Evolutionary conservation across 2,113 vertebrate genomes (phyloP).

Genomic region (Protobothrops flavoviridis): DNA sequence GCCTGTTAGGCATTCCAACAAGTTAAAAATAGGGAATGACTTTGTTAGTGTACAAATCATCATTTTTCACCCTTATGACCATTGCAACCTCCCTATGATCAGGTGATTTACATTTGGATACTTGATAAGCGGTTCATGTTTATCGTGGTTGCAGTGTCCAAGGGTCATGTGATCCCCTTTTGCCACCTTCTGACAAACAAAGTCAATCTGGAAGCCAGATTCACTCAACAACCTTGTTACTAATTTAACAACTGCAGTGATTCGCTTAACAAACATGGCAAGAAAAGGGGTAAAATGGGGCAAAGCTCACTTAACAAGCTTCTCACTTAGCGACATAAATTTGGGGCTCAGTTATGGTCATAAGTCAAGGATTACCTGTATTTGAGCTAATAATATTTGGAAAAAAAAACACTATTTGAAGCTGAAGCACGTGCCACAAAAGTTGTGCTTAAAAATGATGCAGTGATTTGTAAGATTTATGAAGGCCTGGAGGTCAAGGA

Average conservation of each 20-base stretch:
- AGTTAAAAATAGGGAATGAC: background rate
- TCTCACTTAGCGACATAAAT: background rate
- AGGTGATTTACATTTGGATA: background rate
- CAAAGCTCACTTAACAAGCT: background rate
- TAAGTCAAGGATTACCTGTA: background rate
- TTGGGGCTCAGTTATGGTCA: background rate
- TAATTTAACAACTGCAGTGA: background rate
- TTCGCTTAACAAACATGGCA: background rate
- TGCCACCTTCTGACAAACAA: background rate
- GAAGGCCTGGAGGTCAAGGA: constrained; percentile 24
- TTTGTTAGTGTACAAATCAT: background rate
- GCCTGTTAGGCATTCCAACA: background rate
- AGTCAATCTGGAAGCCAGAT: background rate
- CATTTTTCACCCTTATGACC: background rate
- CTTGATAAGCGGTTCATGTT: background rate
- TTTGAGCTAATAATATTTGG: background rate
- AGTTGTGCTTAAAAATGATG: constrained; percentile 49
- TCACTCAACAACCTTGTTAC: background rate
- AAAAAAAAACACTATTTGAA: constrained; percentile 35
- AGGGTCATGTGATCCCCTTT: background rate
- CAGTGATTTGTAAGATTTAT: constrained; percentile 44
- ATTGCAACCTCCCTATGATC: background rate
- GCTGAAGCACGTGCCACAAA: constrained; percentile 39
- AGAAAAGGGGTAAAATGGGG: background rate
- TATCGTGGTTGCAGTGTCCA: background rate